Conservation (phyloP, 2,888 invertebrate species). For the Xylota sylvarum region DNA sequence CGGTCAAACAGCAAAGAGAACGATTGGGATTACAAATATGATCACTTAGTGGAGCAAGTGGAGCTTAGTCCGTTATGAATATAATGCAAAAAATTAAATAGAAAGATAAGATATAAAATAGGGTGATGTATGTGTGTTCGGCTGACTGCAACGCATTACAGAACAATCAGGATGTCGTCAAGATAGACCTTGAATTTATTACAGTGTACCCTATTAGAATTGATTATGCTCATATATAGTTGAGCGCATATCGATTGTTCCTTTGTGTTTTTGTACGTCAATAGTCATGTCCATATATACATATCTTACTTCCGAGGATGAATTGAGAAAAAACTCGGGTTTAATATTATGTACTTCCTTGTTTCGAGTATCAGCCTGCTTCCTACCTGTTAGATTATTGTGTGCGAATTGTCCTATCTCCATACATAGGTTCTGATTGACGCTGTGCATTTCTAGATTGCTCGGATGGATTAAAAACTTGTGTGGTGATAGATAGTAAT, state of each 20-base stretch:
- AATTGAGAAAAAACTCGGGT: slow-evolving; percentile 17
- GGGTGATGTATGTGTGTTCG: no score
- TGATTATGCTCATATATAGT: slow-evolving; percentile 38
- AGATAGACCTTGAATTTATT: background rate
- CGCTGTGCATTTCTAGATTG: slow-evolving; percentile 6
- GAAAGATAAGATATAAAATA: no score
- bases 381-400: background rate
- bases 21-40: no score
- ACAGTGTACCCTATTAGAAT: slow-evolving; percentile 6
- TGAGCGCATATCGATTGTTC: slow-evolving; percentile 25
- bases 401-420: slow-evolving; percentile 16
- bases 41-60: no score
- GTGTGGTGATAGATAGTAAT: background rate
- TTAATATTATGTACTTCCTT: background rate
- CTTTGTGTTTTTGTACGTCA: slow-evolving; percentile 8
- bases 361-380: background rate
- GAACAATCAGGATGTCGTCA: no score
- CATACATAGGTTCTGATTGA: slow-evolving; percentile 21
- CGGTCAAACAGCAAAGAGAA: no score
- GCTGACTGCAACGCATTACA: no score
- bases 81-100: no score
- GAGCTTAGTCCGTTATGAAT: no score
- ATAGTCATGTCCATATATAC: slow-evolving; percentile 1
- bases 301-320: slow-evolving; percentile 34
- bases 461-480: slow-evolving; percentile 26